A percentile compares a stretch with the other conserved stretches of the same genome.
Conservation (phyloP, 2,797 vertebrate species). For the Xiphophorus birchmanni region DNA sequence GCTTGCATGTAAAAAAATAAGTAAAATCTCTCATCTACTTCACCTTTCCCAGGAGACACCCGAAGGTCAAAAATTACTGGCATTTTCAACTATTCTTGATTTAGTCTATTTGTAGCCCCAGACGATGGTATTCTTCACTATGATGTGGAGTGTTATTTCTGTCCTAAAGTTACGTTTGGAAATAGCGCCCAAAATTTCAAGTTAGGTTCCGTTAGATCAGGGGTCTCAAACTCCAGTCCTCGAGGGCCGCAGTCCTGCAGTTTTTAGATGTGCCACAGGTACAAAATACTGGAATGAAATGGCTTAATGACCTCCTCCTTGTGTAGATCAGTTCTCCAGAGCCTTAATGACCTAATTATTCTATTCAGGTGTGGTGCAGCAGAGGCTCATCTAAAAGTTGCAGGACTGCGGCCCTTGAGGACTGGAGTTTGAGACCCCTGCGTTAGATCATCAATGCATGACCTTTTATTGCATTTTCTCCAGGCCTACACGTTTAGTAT, state of each 20-base stretch:
- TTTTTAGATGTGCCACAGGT: no score
- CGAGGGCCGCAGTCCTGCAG: no score
- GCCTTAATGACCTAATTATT: no score
- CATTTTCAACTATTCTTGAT: background rate
- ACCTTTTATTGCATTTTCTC: background rate
- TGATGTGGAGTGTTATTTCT: background rate
- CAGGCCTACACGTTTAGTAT: background rate
- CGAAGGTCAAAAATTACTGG: background rate
- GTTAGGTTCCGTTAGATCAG: background rate
- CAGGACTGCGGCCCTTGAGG: no score
- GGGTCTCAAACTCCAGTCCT: no score
- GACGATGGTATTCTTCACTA: background rate
- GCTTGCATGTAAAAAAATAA: background rate
- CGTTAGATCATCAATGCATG: background rate
- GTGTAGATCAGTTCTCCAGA: no score
- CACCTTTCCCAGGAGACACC: background rate
- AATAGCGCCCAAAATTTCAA: background rate
- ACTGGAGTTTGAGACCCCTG: no score
- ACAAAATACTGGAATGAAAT: no score
- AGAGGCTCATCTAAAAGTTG: no score
- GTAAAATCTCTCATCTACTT: background rate
- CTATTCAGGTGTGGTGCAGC: no score
- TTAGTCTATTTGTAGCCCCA: background rate
- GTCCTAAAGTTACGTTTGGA: background rate
- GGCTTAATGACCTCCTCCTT: no score